A percentile compares a stretch with the other conserved stretches of the same genome.
phyloP scores from a whole-genome alignment of 2,888 invertebrate species.

The Brachypalpus laphriformis region DNA sequence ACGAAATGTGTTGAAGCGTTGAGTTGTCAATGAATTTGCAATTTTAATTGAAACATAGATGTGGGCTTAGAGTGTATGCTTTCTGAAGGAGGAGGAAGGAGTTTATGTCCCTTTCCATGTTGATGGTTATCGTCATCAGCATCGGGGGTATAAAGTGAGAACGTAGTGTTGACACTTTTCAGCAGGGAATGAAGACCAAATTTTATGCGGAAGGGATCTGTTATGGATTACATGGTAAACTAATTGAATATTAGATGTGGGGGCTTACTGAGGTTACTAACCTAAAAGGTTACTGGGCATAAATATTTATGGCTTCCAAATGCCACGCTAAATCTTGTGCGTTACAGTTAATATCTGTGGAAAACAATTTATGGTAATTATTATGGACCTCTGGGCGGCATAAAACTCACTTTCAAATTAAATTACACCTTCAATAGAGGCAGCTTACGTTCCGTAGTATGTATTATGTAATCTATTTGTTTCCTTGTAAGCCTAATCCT shows the following conservation, averaged over 20 bases:
- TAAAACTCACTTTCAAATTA: background rate
- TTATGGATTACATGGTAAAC: background rate
- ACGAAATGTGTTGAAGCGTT: slow-evolving; percentile 14
- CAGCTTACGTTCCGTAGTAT: too few relatives aligned
- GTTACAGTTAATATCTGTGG: background rate
- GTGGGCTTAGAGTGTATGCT: background rate
- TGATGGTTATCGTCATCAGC: background rate
- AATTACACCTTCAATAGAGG: too few relatives aligned
- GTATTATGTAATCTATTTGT: too few relatives aligned
- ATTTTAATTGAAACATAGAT: slow-evolving; percentile 12
- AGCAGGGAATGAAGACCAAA: background rate
- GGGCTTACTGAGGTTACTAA: background rate
- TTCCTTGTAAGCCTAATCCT: too few relatives aligned
- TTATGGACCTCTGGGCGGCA: too few relatives aligned
- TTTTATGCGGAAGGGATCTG: background rate
- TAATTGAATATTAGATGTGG: background rate
- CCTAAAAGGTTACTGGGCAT: too few relatives aligned
- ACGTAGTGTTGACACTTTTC: too few relatives aligned
- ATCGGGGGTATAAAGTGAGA: background rate
- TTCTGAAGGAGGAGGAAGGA: too few relatives aligned
- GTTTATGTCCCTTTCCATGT: background rate
- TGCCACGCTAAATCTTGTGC: background rate
- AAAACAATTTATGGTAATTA: background rate
- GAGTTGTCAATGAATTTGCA: slow-evolving; percentile 51
- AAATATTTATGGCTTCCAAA: background rate